These are phyloP conservation scores for Chymomyza costata DNA, from an alignment of 1,140 invertebrate genomes.

Conservation along the genomic window DNA sequence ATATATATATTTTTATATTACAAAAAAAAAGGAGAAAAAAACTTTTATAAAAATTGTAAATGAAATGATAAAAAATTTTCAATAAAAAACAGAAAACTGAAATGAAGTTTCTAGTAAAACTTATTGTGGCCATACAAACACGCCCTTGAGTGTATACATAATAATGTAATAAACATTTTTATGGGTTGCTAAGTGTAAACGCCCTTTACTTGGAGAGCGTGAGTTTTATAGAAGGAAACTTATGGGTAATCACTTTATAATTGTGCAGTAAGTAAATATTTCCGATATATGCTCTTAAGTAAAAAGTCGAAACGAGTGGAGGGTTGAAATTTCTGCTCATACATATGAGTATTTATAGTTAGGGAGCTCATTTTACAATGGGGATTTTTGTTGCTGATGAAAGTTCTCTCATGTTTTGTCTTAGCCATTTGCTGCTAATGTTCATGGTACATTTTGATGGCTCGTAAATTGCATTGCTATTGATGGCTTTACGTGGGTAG, in stretches of 20 bases:
- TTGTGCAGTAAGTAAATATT: constrained; percentile 47
- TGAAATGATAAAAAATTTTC: constrained; percentile 4
- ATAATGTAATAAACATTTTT: constrained; percentile 2
- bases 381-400: constrained; percentile 30
- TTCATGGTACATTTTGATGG: constrained; percentile 29
- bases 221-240: too few species aligned
- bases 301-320: constrained; percentile 7
- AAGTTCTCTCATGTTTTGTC: constrained; percentile 39
- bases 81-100: constrained; percentile 19
- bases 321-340: neutral
- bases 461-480: constrained; percentile 37
- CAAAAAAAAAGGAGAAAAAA: constrained; percentile 15
- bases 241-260: constrained; percentile 58
- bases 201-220: too few species aligned
- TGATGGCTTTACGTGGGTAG: constrained; percentile 37
- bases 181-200: constrained; percentile 18
- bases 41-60: constrained; percentile 41
- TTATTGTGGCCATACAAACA: too few species aligned
- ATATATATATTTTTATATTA: constrained; percentile 46
- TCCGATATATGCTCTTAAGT: constrained; percentile 29
- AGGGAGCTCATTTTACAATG: constrained; percentile 31
- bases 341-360: constrained; percentile 18
- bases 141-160: too few species aligned
- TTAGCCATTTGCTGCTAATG: constrained; percentile 41
- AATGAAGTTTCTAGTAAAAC: constrained; percentile 1